Percentiles rank a stretch among this genome's conserved stretches.
Evolutionary conservation across 2,113 vertebrate species (phyloP).

Genomic region (Pipra filicauda): DNA sequence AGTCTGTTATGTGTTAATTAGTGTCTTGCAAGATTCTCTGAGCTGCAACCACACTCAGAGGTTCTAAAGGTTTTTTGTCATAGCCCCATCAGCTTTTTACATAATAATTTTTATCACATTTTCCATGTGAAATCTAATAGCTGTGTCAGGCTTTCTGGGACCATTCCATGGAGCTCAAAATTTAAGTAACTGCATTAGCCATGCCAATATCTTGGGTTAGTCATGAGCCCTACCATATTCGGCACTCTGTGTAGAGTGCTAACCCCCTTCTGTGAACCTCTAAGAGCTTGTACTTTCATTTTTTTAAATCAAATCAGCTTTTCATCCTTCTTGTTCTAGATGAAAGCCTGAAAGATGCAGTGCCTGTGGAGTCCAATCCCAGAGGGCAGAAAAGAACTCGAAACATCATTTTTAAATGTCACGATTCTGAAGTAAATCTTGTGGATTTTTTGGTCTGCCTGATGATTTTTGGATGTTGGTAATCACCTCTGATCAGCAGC

Average conservation of each 20-base stretch:
- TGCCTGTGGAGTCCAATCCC: background rate
- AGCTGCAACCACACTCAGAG: background rate
- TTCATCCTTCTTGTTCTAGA: background rate
- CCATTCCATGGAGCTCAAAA: background rate
- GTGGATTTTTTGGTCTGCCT: background rate
- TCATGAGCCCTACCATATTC: background rate
- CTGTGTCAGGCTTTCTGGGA: background rate
- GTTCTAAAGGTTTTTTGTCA: background rate
- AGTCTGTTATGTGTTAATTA: conserved; percentile 1
- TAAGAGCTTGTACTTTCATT: background rate
- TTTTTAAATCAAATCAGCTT: background rate
- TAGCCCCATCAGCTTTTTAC: background rate
- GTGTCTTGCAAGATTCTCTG: background rate
- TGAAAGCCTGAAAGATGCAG: background rate
- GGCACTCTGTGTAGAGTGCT: background rate
- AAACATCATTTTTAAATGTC: background rate
- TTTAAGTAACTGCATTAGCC: background rate
- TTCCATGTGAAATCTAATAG: background rate
- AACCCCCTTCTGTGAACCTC: rapidly evolving
- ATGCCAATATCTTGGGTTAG: background rate
- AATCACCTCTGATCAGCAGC: background rate
- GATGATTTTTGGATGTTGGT: background rate
- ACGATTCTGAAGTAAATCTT: background rate
- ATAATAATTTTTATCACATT: background rate
- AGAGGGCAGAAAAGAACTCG: background rate